These are phyloP conservation scores for Rhegmatorhina hoffmannsi DNA, from an alignment of 2,113 vertebrate genomes.

Conservation along the genomic window DNA sequence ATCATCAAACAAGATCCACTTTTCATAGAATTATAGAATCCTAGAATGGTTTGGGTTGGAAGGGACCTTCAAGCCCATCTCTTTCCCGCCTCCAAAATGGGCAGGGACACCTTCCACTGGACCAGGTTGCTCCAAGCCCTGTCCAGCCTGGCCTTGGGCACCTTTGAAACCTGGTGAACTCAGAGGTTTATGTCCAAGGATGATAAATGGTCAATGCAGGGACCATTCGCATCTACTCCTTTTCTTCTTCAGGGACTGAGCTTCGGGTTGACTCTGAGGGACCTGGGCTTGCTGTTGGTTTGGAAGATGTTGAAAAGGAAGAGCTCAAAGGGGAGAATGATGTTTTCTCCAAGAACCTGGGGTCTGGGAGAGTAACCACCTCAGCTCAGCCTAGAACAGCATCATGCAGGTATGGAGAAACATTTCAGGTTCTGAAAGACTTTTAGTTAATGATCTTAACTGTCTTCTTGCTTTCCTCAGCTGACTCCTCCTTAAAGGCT, in stretches of 20 bases:
- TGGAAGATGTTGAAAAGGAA: constrained; percentile 16
- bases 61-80: not conserved
- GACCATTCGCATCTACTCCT: not conserved
- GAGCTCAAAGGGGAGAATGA: not conserved
- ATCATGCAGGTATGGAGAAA: constrained; percentile 24
- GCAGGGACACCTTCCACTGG: not conserved
- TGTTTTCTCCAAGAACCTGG: not conserved
- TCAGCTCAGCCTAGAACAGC: not conserved
- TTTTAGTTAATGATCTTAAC: not conserved
- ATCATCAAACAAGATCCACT: not conserved
- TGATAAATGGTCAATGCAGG: not conserved
- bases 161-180: not conserved
- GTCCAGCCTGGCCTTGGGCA: not conserved
- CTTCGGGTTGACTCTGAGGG: not conserved
- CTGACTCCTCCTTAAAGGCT: not conserved
- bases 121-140: not conserved
- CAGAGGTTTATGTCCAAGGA: not conserved
- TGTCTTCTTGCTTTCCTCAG: not conserved
- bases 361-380: not conserved
- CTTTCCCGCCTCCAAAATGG: not conserved
- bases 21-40: not conserved
- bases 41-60: not conserved
- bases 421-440: not conserved
- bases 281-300: not conserved
- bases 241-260: constrained; percentile 45